Base-by-base conservation (phyloP, 2,888 invertebrate genomes). In the Achlya flavicornis region DNA sequence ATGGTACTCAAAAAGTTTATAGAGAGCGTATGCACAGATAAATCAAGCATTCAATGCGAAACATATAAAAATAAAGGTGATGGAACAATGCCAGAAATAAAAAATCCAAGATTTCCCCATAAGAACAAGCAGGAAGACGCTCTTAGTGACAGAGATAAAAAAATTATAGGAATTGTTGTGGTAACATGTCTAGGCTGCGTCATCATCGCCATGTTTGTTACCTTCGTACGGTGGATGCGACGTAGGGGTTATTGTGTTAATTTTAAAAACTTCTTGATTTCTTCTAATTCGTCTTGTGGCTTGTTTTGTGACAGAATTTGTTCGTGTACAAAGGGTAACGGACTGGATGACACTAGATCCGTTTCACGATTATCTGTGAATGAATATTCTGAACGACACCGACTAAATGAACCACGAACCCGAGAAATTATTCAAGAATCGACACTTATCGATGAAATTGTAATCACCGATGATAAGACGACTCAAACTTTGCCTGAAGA, bases 401-500 rank as follows among this genome's bases (percentile, higher is more conserved):
- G 94, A n/a, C 81, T 94, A 4, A 94, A 95, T 69, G 95, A 95
- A 72, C 94, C 94, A 0, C 92, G 95, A 61, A 90, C 91, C 32
- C 86, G 94, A 66, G 92, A 90, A 26, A 71, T 82, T 10, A 72
- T 86, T 19, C 88, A 89, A 71, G 92, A 91, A 74, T 79, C 89
- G 0, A 76, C 74, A 38, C 63, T 94, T 73, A 74, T 92, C 70
- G 74, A 87, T 48, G 81, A 83, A 62, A 67, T 67, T 8, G 74
- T 85, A 7, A 89, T 89, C 26, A 90, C 90, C 43, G 95, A 94
- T 72, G 95, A 96, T 77, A 96, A 96, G 85, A 95, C 94, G 38
- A 96, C 96, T 1, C 96, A 96, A 81, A 97, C 97, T 0, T 88
- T 97, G 61, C 97, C 97, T 0, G 96, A 96, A 81, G 96, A 97